Percentiles rank a stretch among this genome's conserved stretches.
These are phyloP conservation scores for Eupithecia dodoneata DNA, from an alignment of 2,888 invertebrate species.

Conservation along the genomic window DNA sequence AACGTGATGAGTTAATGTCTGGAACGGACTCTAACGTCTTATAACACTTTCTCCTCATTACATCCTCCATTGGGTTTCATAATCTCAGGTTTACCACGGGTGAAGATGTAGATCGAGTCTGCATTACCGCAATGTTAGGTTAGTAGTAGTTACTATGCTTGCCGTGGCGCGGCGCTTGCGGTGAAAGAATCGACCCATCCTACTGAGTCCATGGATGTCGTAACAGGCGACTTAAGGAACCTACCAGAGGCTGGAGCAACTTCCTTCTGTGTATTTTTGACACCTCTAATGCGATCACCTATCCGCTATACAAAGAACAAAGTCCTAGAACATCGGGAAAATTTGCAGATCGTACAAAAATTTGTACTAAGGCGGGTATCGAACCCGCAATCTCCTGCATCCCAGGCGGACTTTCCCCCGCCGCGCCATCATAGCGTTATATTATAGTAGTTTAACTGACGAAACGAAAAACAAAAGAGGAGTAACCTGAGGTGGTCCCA, in stretches of 20 bases:
- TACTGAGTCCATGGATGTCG: background rate
- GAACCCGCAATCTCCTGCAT: too few species aligned
- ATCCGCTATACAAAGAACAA: too few species aligned
- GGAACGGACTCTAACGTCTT: background rate
- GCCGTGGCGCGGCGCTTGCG: background rate
- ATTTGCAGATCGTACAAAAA: too few species aligned
- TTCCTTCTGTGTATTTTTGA: too few species aligned
- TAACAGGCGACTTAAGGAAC: background rate
- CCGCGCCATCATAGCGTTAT: too few species aligned
- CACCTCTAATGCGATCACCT: too few species aligned
- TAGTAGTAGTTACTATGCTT: background rate
- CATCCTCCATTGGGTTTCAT: constrained; percentile 6
- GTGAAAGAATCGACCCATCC: background rate
- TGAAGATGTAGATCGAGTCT: constrained; percentile 2
- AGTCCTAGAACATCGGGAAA: too few species aligned
- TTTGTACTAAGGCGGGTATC: too few species aligned
- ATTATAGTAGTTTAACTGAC: too few species aligned
- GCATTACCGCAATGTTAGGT: background rate
- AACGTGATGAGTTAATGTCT: constrained; percentile 2
- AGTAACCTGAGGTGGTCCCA: too few species aligned
- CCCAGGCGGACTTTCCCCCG: too few species aligned
- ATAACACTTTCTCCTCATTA: constrained; percentile 8
- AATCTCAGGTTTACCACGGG: constrained; percentile 1
- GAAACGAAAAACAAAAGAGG: too few species aligned
- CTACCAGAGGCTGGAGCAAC: background rate